Percentiles rank a stretch among this genome's conserved stretches.
Conservation (phyloP, 2,888 invertebrate species). For the Aspidapion aeneum region DNA sequence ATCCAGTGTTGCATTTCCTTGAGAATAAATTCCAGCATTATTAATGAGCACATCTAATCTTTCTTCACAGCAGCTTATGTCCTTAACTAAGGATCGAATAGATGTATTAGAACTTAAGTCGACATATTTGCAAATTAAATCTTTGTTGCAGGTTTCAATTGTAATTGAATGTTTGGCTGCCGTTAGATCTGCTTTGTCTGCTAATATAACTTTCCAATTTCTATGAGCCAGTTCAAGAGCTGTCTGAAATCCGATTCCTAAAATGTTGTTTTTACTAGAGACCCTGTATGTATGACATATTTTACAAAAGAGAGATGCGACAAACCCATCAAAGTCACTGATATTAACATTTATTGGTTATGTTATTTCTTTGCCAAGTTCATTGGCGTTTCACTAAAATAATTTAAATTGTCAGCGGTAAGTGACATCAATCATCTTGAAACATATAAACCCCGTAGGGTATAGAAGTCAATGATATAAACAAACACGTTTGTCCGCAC, state of each 20-base stretch:
- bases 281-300: no score
- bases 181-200: conserved; percentile 41
- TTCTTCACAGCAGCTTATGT: conserved; percentile 22
- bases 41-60: conserved; percentile 56
- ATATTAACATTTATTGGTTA: no score
- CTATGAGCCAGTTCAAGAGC: conserved; percentile 45
- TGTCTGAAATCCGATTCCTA: conserved; percentile 45
- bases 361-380: no score
- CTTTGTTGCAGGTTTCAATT: conserved; percentile 33
- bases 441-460: no score
- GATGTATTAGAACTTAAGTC: conserved; percentile 43
- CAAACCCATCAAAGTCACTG: no score
- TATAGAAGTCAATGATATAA: no score
- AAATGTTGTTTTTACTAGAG: no score
- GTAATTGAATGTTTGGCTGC: conserved; percentile 34
- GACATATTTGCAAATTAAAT: conserved; percentile 44
- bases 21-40: conserved; percentile 45
- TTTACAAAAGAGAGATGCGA: no score
- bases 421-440: no score
- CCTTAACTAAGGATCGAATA: conserved; percentile 25
- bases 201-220: conserved; percentile 51
- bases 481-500: no score
- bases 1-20: conserved; percentile 43
- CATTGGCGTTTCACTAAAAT: no score
- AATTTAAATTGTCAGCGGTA: no score